Evolutionary conservation across 2,888 invertebrate species (phyloP).

Genomic region (Tupiocoris notatus): DNA sequence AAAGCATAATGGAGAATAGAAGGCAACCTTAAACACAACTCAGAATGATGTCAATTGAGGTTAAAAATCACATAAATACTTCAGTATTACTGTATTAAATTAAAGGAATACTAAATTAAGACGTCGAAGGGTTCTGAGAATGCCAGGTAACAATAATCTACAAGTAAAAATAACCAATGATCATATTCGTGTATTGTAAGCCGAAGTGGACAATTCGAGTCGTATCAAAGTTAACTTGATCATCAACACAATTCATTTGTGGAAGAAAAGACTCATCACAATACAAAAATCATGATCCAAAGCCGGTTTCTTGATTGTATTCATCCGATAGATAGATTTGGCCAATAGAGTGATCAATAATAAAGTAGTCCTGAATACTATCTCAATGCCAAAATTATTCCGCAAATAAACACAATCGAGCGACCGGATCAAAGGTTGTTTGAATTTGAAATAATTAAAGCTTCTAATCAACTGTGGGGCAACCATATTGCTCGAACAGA

Average conservation of each 20-base stretch:
- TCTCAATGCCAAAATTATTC: too few species aligned
- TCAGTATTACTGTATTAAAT: constrained; percentile 29
- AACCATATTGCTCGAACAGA: background rate
- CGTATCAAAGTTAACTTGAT: background rate
- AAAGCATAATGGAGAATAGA: too few species aligned
- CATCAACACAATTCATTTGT: background rate
- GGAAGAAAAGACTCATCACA: background rate
- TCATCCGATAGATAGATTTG: too few species aligned
- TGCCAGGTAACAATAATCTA: constrained; percentile 31
- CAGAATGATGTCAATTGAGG: too few species aligned
- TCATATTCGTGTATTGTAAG: background rate
- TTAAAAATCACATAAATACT: background rate
- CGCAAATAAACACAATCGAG: too few species aligned
- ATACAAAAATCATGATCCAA: background rate
- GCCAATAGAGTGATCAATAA: too few species aligned
- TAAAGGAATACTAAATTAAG: constrained; percentile 27
- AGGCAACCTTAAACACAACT: too few species aligned
- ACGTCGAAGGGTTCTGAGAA: background rate
- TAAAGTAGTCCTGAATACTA: too few species aligned
- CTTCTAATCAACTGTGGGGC: background rate
- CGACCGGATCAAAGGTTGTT: too few species aligned
- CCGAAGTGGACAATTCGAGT: background rate
- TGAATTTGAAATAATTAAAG: background rate
- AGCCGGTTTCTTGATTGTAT: too few species aligned
- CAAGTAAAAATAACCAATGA: constrained; percentile 20